Conservation (phyloP, 2,797 vertebrate species). For the Cossypha heuglini region DNA sequence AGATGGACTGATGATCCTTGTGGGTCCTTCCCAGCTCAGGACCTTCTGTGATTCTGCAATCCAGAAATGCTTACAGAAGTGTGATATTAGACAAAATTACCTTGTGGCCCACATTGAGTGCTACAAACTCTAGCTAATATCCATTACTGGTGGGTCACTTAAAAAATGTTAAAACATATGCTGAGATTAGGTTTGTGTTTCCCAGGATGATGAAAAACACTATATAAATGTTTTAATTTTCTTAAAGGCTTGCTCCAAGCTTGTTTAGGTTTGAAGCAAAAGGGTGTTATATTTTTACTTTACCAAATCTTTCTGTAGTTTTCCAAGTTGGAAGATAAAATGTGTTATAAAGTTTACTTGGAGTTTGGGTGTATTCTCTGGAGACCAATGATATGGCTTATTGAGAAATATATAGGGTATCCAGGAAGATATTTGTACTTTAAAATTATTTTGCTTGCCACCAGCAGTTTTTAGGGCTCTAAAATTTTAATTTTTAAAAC, state of each 20-base stretch:
- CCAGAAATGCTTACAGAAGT: neutral
- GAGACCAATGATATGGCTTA: neutral
- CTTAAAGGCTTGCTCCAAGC: neutral
- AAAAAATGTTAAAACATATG: constrained; percentile 15
- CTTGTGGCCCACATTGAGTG: neutral
- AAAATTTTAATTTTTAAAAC: neutral
- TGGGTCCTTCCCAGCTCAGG: neutral
- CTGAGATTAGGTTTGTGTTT: neutral
- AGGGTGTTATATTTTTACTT: neutral
- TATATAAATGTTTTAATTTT: constrained; percentile 47
- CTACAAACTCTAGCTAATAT: constrained; percentile 27
- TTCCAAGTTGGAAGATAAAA: neutral
- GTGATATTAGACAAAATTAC: neutral
- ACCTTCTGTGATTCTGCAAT: neutral
- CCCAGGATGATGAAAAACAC: neutral
- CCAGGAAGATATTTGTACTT: neutral
- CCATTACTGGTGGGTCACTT: neutral
- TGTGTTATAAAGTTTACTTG: neutral
- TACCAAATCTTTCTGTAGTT: neutral
- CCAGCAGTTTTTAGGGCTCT: neutral
- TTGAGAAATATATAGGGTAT: neutral
- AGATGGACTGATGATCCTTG: neutral
- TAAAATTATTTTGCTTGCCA: neutral
- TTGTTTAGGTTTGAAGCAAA: neutral
- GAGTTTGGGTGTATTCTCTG: neutral